Conservation (phyloP, 2,113 vertebrate species). For the Rhadina sibilatrix region DNA sequence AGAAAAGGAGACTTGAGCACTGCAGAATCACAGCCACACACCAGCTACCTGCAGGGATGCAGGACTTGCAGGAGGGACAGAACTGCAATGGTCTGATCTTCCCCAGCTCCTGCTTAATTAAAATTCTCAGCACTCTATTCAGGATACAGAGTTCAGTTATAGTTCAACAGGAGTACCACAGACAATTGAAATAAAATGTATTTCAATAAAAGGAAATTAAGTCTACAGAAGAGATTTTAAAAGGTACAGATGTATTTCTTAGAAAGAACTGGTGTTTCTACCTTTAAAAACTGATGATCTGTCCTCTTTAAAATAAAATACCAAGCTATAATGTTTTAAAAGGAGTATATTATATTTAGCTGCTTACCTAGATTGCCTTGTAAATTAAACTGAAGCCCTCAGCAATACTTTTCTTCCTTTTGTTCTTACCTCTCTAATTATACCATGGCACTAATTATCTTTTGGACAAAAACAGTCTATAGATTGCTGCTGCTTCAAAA, state of each 20-base stretch:
- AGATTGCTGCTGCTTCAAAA: background rate
- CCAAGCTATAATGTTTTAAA: background rate
- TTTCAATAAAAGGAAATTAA: background rate
- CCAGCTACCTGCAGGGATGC: background rate
- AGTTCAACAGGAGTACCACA: background rate
- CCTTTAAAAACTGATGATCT: background rate
- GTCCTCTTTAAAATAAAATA: background rate
- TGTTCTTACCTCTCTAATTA: slow-evolving; percentile 21
- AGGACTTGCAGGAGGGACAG: background rate
- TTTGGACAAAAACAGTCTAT: background rate
- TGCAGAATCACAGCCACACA: accelerated
- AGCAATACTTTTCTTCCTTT: background rate
- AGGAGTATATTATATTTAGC: background rate
- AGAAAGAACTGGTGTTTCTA: background rate
- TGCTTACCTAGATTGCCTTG: background rate
- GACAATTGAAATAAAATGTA: background rate
- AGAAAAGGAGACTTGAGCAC: background rate
- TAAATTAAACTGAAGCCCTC: slow-evolving; percentile 5
- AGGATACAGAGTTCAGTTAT: background rate
- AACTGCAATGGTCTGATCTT: background rate
- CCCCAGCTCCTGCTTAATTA: background rate
- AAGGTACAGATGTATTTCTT: background rate
- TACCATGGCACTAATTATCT: background rate
- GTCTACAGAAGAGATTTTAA: background rate
- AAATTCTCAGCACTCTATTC: background rate